Base-by-base conservation (phyloP, 1,140 invertebrate species). In the Psix sp. region DNA sequence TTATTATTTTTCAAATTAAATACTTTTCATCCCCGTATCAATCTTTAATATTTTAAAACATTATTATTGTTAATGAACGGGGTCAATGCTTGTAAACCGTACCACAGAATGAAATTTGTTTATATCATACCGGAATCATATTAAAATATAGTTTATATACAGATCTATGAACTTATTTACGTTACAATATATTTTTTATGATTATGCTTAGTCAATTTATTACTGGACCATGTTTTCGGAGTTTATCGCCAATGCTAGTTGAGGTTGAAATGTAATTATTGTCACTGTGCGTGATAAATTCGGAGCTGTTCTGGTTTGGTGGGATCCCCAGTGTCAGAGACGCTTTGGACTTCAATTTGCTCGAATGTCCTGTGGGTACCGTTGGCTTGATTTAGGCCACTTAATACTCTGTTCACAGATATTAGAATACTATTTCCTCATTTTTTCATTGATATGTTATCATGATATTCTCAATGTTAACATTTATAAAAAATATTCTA, bases 291-390 rank as follows among this genome's bases (percentile, higher is more conserved):
- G 21, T 29, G 21, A 63, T 52, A 63, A 63, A 52, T 49, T 45
- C 15, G 29, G 17, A 38, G 16, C 11, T 17, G 31, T 21, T 33
- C 43, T 15, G 39, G 21, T 20, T 49, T 43, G 29, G 48, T 10
- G 31, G 45, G 39, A 36, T 63, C 29, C 46, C 59, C 10, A 26
- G 39, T 63, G 48, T 63, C 48, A 63, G 33, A 51, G 59, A n/a
- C 20, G 9, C 9, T 31, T 45, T 52, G 48, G 39, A 52, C 59
- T 63, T 63, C 57, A 62, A 62, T 62, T 52, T 63, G 59, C 52
- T 36, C 36, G 26, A 43, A 51, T 26, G 29, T 63, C 59, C 48
- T 48, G 10, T 11, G 59, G 16, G 46, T 45, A 14, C 48, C 18
- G 52, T 63, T 26, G 38, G 31, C 26, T 45, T 48, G 39, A 63